These are phyloP conservation scores for Zoanthus sociatus DNA, from an alignment of 92 coral and sea anemone species.

Conservation along the genomic window DNA sequence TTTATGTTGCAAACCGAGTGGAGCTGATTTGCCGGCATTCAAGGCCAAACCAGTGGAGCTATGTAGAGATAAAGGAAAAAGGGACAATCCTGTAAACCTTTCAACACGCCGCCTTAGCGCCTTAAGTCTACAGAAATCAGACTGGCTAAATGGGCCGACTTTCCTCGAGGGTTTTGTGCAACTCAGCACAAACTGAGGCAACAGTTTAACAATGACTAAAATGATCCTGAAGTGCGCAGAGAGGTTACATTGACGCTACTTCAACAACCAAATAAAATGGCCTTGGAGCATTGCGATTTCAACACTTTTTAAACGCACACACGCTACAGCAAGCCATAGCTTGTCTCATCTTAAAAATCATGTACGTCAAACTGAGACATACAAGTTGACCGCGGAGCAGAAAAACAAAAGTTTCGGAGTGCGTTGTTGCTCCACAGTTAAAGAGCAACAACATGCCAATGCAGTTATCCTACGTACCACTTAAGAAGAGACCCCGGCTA, in stretches of 20 bases:
- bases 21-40: too few species aligned
- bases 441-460: conserved; percentile 15
- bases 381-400: conserved; percentile 4
- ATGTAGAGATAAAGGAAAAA: conserved; percentile 33
- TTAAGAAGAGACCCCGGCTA: neutral
- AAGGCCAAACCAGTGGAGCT: too few species aligned
- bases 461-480: neutral
- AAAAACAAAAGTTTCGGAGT: neutral
- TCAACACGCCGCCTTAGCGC: conserved; percentile 48
- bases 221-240: conserved; percentile 58
- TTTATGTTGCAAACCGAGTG: too few species aligned
- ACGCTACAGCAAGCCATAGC: conserved; percentile 14
- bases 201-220: neutral
- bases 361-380: neutral
- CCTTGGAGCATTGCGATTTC: conserved; percentile 29
- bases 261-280: neutral
- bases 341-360: neutral
- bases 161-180: conserved; percentile 21
- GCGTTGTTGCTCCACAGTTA: neutral
- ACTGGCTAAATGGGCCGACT: conserved; percentile 46
- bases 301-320: conserved; percentile 11
- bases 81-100: conserved; percentile 58
- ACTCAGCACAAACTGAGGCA: neutral
- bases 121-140: neutral
- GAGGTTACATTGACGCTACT: conserved; percentile 6